Evolutionary conservation across 2,888 invertebrate species (phyloP), one percentile per base, ranked within the genome.

Genomic region (Cryptops parisi): DNA sequence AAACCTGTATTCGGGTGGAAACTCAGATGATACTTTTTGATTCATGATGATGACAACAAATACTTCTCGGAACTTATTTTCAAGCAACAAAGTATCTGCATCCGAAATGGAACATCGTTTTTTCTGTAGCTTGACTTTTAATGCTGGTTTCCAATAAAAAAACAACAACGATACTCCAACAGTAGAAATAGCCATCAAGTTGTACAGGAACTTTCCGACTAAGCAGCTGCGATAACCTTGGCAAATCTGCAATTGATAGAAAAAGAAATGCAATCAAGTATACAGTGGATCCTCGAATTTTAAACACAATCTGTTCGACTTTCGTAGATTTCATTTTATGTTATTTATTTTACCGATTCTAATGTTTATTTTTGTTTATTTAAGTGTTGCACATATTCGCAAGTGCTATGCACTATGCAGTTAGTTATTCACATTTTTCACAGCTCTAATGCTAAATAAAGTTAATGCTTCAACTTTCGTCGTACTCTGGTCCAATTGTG

Each of bases 71-170:
- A 22, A 40, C 25, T 24, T 40, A 19, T 40, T 50, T 26, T 41
- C 54, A 9, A 56, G 27, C 21, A 56, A 43, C n/a, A 55, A 25
- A 5, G 15, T 4, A 15, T 51, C 45, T 5, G 54, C 54, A 3
- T 43, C 21, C 6, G 49, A 41, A 23, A 55, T 24, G 17, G 38
- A 33, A 27, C 56, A 56, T 44, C 17, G 5, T 15, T 43, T 23
- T 17, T 23, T 51, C n/a, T 22, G 24, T 26, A 45, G 44, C 48
- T 46, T 39, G 2, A 55, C 49, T 3, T 53, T 43, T 53, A 53
- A 56, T 44, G 51, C 45, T 6, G 56, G 56, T 38, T 49, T 48
- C 56, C 56, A 56, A 38, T 55, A 39, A 22, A 56, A 46, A 21
- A 54, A 27, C 12, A 56, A 47, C 12, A 56, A 40, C 15, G 54